Conservation (phyloP, 2,888 invertebrate species). For the Margaritifera margaritifera region DNA sequence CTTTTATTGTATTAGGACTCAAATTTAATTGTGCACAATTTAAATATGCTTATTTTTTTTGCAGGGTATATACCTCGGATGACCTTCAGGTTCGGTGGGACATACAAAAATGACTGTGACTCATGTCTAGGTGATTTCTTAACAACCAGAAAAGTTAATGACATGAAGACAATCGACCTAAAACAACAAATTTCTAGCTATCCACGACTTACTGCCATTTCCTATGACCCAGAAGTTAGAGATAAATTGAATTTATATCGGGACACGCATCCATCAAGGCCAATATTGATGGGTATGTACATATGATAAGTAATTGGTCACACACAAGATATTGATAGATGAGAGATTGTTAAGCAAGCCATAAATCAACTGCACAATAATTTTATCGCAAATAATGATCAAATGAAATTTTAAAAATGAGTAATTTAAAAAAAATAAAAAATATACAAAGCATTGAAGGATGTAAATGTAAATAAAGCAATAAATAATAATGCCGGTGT, state of each 20-base stretch:
- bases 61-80: slow-evolving; percentile 71
- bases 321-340: not conserved
- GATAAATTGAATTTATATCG: slow-evolving; percentile 66
- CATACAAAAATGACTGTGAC: slow-evolving; percentile 72
- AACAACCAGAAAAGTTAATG: slow-evolving; percentile 54
- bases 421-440: no score
- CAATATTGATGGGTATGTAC: slow-evolving; percentile 56
- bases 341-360: no score
- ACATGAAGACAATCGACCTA: slow-evolving; percentile 54
- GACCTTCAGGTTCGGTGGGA: slow-evolving; percentile 71
- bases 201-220: slow-evolving; percentile 65
- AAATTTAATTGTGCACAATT: not conserved
- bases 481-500: no score
- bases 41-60: slow-evolving; percentile 6
- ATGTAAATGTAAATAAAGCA: no score
- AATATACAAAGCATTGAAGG: no score
- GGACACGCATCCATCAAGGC: slow-evolving; percentile 62
- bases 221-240: slow-evolving; percentile 64
- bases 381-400: no score
- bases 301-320: not conserved
- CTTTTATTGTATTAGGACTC: no score
- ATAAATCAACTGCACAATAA: no score
- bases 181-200: slow-evolving; percentile 52
- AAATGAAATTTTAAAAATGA: no score
- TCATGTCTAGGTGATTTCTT: slow-evolving; percentile 68